Evolutionary conservation across 2,888 invertebrate species (phyloP).

Genomic region (Diplazon laetatorius): DNA sequence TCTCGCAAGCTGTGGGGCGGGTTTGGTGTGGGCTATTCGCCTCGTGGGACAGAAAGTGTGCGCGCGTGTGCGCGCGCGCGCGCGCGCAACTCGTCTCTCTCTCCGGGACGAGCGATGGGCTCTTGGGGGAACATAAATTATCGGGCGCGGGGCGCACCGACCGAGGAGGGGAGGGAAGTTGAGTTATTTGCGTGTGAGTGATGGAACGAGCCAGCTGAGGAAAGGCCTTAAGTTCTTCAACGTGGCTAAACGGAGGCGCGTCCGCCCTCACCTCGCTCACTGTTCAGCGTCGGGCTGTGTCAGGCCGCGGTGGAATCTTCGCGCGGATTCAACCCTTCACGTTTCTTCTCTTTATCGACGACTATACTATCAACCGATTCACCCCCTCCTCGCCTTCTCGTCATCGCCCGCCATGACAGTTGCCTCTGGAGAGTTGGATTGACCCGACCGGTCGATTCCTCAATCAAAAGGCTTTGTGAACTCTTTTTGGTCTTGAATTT

Average conservation of each 20-base stretch:
- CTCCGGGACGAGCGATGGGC: constrained; percentile 76
- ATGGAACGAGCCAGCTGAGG: constrained; percentile 82
- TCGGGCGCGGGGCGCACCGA: constrained; percentile 72
- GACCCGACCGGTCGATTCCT: too few relatives aligned
- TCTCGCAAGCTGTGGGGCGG: constrained; percentile 7
- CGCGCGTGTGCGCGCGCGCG: too few relatives aligned
- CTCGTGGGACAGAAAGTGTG: constrained; percentile 54
- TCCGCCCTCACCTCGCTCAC: constrained; percentile 51
- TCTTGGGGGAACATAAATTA: constrained; percentile 80
- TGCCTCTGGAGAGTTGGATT: too few relatives aligned
- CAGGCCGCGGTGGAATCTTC: constrained; percentile 26
- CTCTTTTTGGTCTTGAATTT: not conserved
- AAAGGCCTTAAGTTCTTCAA: constrained; percentile 69
- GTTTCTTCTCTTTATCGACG: not conserved
- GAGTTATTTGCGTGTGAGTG: constrained; percentile 83
- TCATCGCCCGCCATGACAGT: too few relatives aligned
- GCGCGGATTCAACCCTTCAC: not conserved
- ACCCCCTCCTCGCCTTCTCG: not conserved
- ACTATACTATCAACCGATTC: too few relatives aligned
- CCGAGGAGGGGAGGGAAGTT: constrained; percentile 78
- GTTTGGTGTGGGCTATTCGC: not conserved
- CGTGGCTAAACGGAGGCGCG: constrained; percentile 63
- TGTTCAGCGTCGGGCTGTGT: not conserved
- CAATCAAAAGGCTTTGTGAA: not conserved
- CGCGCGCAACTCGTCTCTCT: constrained; percentile 35